phyloP scores from a whole-genome alignment of 2,888 invertebrate genomes.

The Elgonia sp. region DNA sequence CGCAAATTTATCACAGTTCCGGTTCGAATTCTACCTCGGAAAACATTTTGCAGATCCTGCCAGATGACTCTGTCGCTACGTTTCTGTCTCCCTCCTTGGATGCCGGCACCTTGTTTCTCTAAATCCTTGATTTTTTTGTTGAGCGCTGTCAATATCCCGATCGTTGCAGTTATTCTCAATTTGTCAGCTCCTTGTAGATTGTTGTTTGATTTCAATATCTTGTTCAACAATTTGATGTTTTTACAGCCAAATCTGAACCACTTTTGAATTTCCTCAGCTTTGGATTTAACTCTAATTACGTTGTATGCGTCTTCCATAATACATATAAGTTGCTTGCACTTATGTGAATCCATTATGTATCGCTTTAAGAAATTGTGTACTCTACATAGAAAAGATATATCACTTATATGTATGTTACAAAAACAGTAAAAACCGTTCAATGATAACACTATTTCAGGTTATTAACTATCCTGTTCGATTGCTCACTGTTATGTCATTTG shows the following conservation, averaged over 20 bases:
- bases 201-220: constrained; percentile 39
- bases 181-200: constrained; percentile 14
- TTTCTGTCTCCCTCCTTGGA: not conserved
- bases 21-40: not conserved
- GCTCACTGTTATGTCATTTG: no score
- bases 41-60: constrained; percentile 10
- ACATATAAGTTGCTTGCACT: constrained; percentile 2
- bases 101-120: not conserved
- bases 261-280: no score
- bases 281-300: constrained; percentile 8
- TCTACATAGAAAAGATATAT: no score
- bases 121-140: not conserved
- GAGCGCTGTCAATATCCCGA: no score
- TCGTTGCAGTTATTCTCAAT: constrained; percentile 18
- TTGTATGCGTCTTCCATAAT: constrained; percentile 44
- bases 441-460: no score
- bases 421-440: no score
- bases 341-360: constrained; percentile 41
- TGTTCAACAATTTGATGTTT: constrained; percentile 34
- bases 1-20: not conserved
- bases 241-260: constrained; percentile 20
- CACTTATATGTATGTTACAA: no score
- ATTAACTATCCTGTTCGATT: no score
- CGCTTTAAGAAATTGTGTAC: no score
- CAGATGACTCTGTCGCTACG: not conserved